Base-by-base conservation (phyloP, 2,113 vertebrate species). In the Cyanoderma ruficeps region DNA sequence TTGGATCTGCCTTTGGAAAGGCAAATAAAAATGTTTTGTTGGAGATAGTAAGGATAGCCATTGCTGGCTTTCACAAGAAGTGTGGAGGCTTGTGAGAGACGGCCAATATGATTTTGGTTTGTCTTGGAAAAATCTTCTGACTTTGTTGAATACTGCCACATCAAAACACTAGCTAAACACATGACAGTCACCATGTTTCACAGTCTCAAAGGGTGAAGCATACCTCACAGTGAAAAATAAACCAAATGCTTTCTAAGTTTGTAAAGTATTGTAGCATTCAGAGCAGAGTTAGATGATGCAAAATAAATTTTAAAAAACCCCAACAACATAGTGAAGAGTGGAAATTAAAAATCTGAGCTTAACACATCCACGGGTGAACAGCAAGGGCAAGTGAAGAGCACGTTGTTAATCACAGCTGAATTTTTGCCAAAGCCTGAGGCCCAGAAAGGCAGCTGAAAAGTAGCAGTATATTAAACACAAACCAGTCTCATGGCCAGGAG, bases 381-480 rank as follows among this genome's bases (percentile, higher is more conserved):
- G n/a, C 68, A 87, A 69, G n/a, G 41, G 59, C 53, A 77, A 80
- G 28, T 12, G 55, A 92, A 39, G 55, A 90, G 37, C 46, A 24
- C 44, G 13, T 57, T 89, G 50, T 83, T 93, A 92, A 87, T 87
- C 90, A 75, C 31, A 94, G 69, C 35, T 12, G 64, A 88, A 71
- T 89, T 90, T 76, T 71, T 90, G 31, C 80, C 25, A 22, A 64
- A 92, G 86, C 88, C 85, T 1, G 6, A 77, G 60, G 85, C 59
- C 67, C 52, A 86, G 71, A 68, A 69, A 92, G 28, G 60, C 52
- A 56, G n/a, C 24, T 52, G 60, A 77, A 94, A 88, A 75, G 68
- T 23, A 55, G 47, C 25, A 92, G 56, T 71, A 50, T 95, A 81
- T 88, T 90, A 95, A 96, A 90, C 71, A 56, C 76, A 95, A 92